phyloP scores from a whole-genome alignment of 2,888 invertebrate species.

The Helicoverpa assulta region DNA sequence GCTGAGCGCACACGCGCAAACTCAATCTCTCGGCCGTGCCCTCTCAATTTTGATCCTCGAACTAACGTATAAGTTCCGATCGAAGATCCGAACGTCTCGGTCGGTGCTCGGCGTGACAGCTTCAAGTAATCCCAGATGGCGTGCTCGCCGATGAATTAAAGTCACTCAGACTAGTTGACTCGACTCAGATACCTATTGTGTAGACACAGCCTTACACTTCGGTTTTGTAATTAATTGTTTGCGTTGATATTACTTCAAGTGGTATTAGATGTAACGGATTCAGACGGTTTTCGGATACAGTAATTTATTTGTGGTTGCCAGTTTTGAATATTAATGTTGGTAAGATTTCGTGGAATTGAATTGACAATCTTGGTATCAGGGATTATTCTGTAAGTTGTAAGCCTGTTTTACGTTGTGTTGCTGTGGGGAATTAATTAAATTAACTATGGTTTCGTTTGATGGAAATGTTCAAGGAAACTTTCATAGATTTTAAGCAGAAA shows the following conservation, averaged over 20 bases:
- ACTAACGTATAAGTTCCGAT: constrained; percentile 75
- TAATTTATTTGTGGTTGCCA: constrained; percentile 57
- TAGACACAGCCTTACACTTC: constrained; percentile 61
- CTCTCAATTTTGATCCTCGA: constrained; percentile 62
- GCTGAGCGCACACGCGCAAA: constrained; percentile 38
- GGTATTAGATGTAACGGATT: constrained; percentile 58
- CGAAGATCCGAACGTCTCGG: constrained; percentile 71
- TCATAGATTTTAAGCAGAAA: background rate
- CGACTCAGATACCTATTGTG: constrained; percentile 68
- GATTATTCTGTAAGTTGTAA: constrained; percentile 55
- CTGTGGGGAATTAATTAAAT: constrained; percentile 37
- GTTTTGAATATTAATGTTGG: constrained; percentile 59
- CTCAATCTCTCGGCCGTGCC: constrained; percentile 39
- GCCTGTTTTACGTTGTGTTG: constrained; percentile 38
- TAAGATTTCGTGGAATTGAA: constrained; percentile 56
- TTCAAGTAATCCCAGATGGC: constrained; percentile 84
- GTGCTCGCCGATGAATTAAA: constrained; percentile 79
- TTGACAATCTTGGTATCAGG: constrained; percentile 59
- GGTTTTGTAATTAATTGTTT: constrained; percentile 65
- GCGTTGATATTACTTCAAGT: constrained; percentile 61
- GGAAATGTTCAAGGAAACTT: constrained; percentile 2
- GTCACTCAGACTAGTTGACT: constrained; percentile 77
- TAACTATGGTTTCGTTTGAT: constrained; percentile 8
- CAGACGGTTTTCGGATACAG: constrained; percentile 56
- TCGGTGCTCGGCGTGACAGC: constrained; percentile 76